These are phyloP conservation scores for Gortyna flavago DNA, from an alignment of 2,888 invertebrate genomes.

Conservation along the genomic window DNA sequence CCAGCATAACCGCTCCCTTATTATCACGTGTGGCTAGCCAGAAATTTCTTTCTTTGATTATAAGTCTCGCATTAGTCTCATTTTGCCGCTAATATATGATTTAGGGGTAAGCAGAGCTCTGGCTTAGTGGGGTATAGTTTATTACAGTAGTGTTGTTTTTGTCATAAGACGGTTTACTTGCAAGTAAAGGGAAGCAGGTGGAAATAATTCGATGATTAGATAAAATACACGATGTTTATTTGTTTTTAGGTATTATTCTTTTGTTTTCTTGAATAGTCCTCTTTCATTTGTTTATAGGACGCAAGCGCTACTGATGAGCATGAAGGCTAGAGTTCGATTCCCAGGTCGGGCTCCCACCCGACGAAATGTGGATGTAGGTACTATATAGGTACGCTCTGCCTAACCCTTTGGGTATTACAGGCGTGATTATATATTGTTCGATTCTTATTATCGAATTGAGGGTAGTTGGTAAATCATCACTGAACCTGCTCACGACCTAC, in stretches of 20 bases:
- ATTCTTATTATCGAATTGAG: too few species aligned
- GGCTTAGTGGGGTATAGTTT: slow-evolving; percentile 65
- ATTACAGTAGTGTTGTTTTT: slow-evolving; percentile 68
- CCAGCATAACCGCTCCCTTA: slow-evolving; percentile 54
- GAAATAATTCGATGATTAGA: slow-evolving; percentile 40
- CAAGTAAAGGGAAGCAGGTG: slow-evolving; percentile 56
- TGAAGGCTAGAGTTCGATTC: neutral
- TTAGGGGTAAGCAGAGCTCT: slow-evolving; percentile 78
- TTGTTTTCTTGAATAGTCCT: neutral
- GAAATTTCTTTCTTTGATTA: slow-evolving; percentile 88
- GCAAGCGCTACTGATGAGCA: neutral
- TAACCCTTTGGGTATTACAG: too few species aligned
- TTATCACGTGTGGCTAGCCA: slow-evolving; percentile 79
- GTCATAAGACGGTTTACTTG: slow-evolving; percentile 37
- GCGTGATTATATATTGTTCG: too few species aligned
- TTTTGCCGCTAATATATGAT: slow-evolving; percentile 89
- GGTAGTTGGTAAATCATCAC: too few species aligned
- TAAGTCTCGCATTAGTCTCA: slow-evolving; percentile 87
- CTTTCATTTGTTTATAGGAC: neutral
- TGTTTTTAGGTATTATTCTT: neutral
- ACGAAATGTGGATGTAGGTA: neutral
- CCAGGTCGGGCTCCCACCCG: neutral
- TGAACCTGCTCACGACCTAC: too few species aligned
- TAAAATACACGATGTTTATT: slow-evolving; percentile 10
- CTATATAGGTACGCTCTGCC: too few species aligned